Percentiles rank a stretch among this genome's conserved stretches.
phyloP scores from a whole-genome alignment of 1,140 invertebrate genomes.

The Rhagoletis pomonella region DNA sequence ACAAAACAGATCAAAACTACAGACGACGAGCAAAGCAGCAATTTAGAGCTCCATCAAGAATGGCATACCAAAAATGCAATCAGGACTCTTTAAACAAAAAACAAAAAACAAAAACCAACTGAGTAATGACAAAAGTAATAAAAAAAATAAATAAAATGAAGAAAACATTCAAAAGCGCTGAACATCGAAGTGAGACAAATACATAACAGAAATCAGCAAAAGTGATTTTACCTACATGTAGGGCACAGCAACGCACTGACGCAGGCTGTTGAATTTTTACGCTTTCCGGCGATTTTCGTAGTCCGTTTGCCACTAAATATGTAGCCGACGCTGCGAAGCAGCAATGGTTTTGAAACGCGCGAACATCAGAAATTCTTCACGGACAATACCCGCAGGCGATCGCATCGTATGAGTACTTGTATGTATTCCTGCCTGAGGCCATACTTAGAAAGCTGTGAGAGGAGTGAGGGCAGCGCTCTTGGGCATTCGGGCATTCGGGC shows the following conservation, averaged over 20 bases:
- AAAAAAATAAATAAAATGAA: neutral
- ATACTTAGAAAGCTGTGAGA: neutral
- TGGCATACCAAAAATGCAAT: constrained; percentile 42
- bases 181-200: constrained; percentile 1
- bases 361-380: constrained; percentile 3
- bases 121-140: neutral
- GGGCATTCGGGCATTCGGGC: neutral
- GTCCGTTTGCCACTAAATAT: neutral
- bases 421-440: neutral
- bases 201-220: constrained; percentile 41
- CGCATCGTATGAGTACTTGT: neutral
- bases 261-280: neutral
- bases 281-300: neutral
- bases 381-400: constrained; percentile 7
- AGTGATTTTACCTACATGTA: constrained; percentile 10
- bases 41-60: constrained; percentile 6
- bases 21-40: neutral
- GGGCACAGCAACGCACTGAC: neutral
- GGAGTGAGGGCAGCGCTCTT: neutral
- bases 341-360: neutral
- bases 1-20: neutral
- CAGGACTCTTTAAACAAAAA: constrained; percentile 4
- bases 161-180: neutral
- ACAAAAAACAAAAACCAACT: neutral
- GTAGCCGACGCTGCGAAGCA: neutral